Base-by-base conservation (phyloP, 2,113 vertebrate species). In the Microcebus ravelobensis region DNA sequence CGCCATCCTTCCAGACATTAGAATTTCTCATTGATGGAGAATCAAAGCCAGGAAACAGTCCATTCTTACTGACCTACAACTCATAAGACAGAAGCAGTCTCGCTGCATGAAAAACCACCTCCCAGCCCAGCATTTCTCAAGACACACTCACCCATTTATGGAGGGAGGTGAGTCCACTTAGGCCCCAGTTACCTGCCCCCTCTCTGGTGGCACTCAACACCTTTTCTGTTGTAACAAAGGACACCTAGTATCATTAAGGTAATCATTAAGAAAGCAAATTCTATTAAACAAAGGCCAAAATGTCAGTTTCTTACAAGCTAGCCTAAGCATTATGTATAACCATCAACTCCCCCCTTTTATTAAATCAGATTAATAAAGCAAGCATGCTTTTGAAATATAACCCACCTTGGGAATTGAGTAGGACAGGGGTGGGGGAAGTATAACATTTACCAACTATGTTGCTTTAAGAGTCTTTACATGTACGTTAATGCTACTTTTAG, bases 251-350 rank as follows among this genome's bases (percentile, higher is more conserved):
- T 42, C 12, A 63, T 65, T 42, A 4, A 27, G 25, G 34, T 77
- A 73, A 68, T 83, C 67, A 52, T 77, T 84, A 18, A 50, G n/a
- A 96, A 79, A 85, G 10, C 6, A 55, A 83, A 57, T 68, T 81
- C 52, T 61, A 83, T 91, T 90, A 85, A 95, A 77, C 13, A 42
- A 95, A 88, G 18, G 3, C 39, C 74, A 94, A 93, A 89, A 63
- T 74, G 63, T 45, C 87, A 94, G 59, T 83, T 95, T 94, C 85
- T 80, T 96, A 85, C 2, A 87, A 95, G 52, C 2, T 68, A 81
- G 57, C 6, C 36, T 57, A 87, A 70, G 76, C 8, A 67, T 48
- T 87, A 55, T 31, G 4, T 50, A 59, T 91, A 90, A 97, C 96
- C 76, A 25, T 42, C 20, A 87, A 68, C 11, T 57, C 14, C 21